These are phyloP conservation scores for Epicampocera succincta DNA, from an alignment of 2,888 invertebrate species.

Conservation along the genomic window DNA sequence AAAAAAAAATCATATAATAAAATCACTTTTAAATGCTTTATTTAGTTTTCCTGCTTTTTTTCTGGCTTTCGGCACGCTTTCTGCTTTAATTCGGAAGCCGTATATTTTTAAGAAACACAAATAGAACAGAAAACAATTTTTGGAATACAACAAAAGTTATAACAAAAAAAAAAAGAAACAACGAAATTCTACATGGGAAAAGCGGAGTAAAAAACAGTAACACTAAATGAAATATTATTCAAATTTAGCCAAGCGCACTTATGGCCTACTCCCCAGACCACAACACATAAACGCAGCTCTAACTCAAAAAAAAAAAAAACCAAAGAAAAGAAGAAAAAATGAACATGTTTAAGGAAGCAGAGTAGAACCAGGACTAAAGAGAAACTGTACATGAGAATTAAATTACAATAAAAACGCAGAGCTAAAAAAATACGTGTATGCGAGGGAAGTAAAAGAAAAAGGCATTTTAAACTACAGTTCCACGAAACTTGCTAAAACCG, in stretches of 20 bases:
- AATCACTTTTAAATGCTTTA: constrained; percentile 44
- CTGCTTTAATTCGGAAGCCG: constrained; percentile 7
- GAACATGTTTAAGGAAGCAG: constrained; percentile 3
- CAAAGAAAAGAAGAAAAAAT: not conserved
- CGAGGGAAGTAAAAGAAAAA: not conserved
- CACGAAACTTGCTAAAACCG: too few relatives aligned
- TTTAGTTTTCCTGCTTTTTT: constrained; percentile 6
- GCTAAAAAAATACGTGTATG: constrained; percentile 8
- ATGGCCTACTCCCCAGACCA: constrained; percentile 57
- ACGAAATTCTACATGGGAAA: constrained; percentile 18
- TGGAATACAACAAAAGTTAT: constrained; percentile 15
- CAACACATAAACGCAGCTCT: constrained; percentile 29
- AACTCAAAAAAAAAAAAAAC: not conserved
- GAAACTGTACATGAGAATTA: constrained; percentile 39
- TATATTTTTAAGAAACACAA: constrained; percentile 39
- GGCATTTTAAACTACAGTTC: too few relatives aligned
- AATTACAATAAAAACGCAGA: constrained; percentile 52
- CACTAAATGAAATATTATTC: constrained; percentile 63
- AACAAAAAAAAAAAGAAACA: too few relatives aligned
- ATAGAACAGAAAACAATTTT: constrained; percentile 39
- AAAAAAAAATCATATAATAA: not conserved
- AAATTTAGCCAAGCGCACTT: constrained; percentile 61
- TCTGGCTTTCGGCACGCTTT: constrained; percentile 6
- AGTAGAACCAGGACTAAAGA: not conserved
- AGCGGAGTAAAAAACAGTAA: constrained; percentile 8